A percentile compares a stretch with the other conserved stretches of the same genome.
phyloP scores from a whole-genome alignment of 2,113 vertebrate genomes.

The Phalacrocorax pelagicus region DNA sequence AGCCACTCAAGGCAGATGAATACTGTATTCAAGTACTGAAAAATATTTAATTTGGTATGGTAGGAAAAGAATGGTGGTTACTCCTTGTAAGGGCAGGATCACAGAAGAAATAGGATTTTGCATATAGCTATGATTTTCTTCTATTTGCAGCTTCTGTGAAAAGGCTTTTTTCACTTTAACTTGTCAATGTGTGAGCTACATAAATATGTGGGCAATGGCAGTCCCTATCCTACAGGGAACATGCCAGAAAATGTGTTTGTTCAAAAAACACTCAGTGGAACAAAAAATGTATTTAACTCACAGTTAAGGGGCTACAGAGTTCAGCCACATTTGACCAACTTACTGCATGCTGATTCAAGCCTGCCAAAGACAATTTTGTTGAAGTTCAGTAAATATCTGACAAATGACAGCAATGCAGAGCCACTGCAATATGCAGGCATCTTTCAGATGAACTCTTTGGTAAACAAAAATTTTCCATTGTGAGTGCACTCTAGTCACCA shows the following conservation, averaged over 20 bases:
- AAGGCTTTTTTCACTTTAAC: constrained; percentile 5
- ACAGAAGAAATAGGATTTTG: background rate
- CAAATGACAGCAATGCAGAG: background rate
- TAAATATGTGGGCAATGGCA: background rate
- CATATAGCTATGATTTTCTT: background rate
- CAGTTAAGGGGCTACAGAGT: background rate
- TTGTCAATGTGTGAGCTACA: background rate
- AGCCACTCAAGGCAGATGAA: background rate
- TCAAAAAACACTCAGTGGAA: background rate
- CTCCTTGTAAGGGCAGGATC: background rate
- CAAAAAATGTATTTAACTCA: background rate
- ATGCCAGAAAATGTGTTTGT: background rate
- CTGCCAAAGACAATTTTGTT: background rate
- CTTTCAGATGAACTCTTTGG: background rate
- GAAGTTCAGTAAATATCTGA: background rate
- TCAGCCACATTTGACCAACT: background rate
- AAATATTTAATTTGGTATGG: background rate
- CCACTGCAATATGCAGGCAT: background rate
- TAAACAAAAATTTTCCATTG: background rate
- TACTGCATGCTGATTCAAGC: background rate
- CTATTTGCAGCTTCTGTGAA: background rate
- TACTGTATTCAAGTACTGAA: background rate
- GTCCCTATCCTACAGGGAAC: background rate
- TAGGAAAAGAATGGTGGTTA: background rate
- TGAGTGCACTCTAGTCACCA: background rate